Percentiles rank a stretch among this genome's conserved stretches.
phyloP scores from a whole-genome alignment of 2,888 invertebrate species.

The Platycheirus albimanus region DNA sequence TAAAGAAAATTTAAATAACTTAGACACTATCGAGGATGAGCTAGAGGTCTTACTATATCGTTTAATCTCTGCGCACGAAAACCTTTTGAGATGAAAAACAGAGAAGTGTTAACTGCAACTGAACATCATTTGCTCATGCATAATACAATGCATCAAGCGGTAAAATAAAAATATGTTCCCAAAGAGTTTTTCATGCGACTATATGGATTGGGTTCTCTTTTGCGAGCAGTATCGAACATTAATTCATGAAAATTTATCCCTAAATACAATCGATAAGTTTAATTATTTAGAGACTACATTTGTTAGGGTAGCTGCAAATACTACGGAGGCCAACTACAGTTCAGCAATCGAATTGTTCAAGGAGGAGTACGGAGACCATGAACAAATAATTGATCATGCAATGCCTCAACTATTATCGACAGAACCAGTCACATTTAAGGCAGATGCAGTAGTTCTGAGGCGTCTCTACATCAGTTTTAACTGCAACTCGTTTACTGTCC shows the following conservation, averaged over 20 bases:
- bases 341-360: too few species aligned
- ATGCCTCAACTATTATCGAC: too few species aligned
- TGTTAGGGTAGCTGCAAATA: slow-evolving; percentile 31
- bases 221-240: slow-evolving; percentile 39
- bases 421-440: too few species aligned
- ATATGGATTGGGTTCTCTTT: slow-evolving; percentile 46
- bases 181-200: slow-evolving; percentile 16
- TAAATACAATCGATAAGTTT: slow-evolving; percentile 33
- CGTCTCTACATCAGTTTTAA: too few species aligned
- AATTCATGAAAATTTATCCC: slow-evolving; percentile 35
- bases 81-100: slow-evolving; percentile 17
- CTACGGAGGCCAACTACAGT: too few species aligned
- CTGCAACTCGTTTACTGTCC: too few species aligned
- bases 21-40: slow-evolving; percentile 36
- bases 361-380: too few species aligned
- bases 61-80: slow-evolving; percentile 26
- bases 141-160: slow-evolving; percentile 22
- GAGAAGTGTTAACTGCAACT: too few species aligned
- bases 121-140: too few species aligned
- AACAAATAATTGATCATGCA: too few species aligned
- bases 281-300: slow-evolving; percentile 17
- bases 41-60: slow-evolving; percentile 30
- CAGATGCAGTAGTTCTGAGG: too few species aligned
- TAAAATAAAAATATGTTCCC: slow-evolving; percentile 32
- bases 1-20: too few species aligned